Percentiles rank a stretch among this genome's conserved stretches.
phyloP scores from a whole-genome alignment of 2,113 vertebrate genomes.

The Lagenorhynchus albirostris region DNA sequence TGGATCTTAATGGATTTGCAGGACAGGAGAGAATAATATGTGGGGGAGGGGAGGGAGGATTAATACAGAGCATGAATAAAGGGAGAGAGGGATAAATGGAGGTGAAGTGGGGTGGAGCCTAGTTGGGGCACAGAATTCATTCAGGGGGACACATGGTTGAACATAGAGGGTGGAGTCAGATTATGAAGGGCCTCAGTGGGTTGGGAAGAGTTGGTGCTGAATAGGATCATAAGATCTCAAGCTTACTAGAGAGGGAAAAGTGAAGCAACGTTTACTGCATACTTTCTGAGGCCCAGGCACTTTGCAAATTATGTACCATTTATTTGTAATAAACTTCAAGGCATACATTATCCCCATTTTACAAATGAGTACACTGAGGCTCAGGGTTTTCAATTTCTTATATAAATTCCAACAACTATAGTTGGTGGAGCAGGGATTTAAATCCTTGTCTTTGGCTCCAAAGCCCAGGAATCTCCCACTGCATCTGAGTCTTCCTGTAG shows the following conservation, averaged over 20 bases:
- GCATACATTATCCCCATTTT: background rate
- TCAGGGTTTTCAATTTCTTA: background rate
- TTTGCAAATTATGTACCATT: background rate
- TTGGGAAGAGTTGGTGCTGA: background rate
- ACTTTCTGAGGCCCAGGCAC: background rate
- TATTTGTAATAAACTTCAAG: background rate
- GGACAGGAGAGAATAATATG: background rate
- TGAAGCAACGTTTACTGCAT: background rate
- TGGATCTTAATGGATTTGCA: background rate
- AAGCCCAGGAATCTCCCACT: background rate
- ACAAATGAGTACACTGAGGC: background rate
- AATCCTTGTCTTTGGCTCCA: background rate
- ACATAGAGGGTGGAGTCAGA: background rate
- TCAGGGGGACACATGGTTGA: background rate
- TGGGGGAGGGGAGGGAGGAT: background rate
- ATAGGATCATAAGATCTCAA: background rate
- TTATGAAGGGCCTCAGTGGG: background rate
- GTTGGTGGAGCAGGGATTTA: background rate
- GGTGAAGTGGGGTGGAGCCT: background rate
- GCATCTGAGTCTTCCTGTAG: background rate
- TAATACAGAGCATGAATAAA: background rate
- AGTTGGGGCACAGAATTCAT: background rate
- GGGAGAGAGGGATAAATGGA: background rate
- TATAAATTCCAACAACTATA: background rate
- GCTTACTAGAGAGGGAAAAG: background rate